These are phyloP conservation scores for Caretta caretta DNA, from an alignment of 2,113 vertebrate genomes.

Conservation along the genomic window DNA sequence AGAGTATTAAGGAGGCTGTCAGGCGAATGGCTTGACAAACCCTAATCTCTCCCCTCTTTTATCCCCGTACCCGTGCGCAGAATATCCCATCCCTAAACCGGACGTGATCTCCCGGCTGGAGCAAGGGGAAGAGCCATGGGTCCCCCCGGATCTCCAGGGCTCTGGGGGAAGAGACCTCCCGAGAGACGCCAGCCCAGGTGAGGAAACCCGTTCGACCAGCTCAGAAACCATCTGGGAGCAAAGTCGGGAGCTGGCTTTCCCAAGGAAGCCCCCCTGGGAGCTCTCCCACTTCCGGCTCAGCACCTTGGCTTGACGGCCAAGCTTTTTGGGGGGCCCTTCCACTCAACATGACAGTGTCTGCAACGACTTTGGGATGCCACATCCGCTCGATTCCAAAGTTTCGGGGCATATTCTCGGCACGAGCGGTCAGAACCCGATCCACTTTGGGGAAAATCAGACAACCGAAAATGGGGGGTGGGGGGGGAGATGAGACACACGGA, in stretches of 20 bases:
- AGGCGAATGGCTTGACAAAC: neutral
- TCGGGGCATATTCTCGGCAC: too few species aligned
- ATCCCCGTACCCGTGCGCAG: neutral
- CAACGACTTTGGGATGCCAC: too few species aligned
- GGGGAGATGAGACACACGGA: neutral
- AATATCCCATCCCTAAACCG: conserved; percentile 2
- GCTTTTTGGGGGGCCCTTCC: too few species aligned
- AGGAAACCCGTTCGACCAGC: neutral
- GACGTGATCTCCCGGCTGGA: conserved; percentile 20
- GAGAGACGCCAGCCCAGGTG: neutral
- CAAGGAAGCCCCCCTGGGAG: neutral
- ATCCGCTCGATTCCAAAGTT: too few species aligned
- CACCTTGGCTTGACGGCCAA: too few species aligned
- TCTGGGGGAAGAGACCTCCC: neutral
- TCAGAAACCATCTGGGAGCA: neutral
- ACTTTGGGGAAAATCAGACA: neutral
- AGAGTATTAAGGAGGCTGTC: too few species aligned
- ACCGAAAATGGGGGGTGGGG: neutral
- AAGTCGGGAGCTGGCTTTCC: neutral
- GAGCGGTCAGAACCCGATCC: too few species aligned
- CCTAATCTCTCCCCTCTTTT: neutral
- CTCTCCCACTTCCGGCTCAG: neutral
- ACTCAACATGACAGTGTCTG: too few species aligned
- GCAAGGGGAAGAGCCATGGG: neutral
- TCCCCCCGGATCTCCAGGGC: neutral